Percentiles rank a stretch among this genome's conserved stretches.
These are phyloP conservation scores for Salvator merianae DNA, from an alignment of 2,113 vertebrate species.

Conservation along the genomic window DNA sequence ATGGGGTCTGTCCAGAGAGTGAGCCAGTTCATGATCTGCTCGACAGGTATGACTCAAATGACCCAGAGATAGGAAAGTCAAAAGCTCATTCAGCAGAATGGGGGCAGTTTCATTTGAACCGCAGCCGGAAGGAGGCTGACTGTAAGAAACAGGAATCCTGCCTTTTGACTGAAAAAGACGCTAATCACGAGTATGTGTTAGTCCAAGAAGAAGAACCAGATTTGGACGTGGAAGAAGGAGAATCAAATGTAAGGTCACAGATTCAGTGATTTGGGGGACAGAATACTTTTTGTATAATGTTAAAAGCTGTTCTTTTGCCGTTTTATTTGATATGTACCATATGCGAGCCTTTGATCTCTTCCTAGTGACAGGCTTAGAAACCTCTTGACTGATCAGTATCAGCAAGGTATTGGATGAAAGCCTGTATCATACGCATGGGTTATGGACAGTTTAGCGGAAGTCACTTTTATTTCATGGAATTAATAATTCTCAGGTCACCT, in stretches of 20 bases:
- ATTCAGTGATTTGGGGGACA: background rate
- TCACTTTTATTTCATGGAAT: background rate
- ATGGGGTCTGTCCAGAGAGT: constrained; percentile 48
- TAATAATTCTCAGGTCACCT: background rate
- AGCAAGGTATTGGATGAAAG: background rate
- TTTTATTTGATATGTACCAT: background rate
- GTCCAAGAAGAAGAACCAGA: constrained; percentile 71
- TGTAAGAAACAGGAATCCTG: background rate
- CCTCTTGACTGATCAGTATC: background rate
- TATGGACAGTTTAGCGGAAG: background rate
- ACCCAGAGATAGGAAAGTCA: background rate
- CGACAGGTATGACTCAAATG: background rate
- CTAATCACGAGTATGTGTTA: constrained; percentile 72
- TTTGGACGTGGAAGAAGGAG: constrained; percentile 27
- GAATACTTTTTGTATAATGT: background rate
- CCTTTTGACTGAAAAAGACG: background rate
- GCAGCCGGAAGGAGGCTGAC: constrained; percentile 31
- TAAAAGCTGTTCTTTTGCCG: background rate
- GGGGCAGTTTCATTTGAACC: constrained; percentile 26
- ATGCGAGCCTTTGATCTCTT: background rate
- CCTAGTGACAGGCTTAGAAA: background rate
- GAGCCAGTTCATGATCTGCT: constrained; percentile 28
- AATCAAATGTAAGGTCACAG: constrained; percentile 54
- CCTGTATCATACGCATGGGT: background rate
- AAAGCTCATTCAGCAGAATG: constrained; percentile 35